Evolutionary conservation across 2,797 vertebrate species (phyloP), one percentile per base, ranked within the genome.

Genomic region (Pipistrellus pygmaeus): DNA sequence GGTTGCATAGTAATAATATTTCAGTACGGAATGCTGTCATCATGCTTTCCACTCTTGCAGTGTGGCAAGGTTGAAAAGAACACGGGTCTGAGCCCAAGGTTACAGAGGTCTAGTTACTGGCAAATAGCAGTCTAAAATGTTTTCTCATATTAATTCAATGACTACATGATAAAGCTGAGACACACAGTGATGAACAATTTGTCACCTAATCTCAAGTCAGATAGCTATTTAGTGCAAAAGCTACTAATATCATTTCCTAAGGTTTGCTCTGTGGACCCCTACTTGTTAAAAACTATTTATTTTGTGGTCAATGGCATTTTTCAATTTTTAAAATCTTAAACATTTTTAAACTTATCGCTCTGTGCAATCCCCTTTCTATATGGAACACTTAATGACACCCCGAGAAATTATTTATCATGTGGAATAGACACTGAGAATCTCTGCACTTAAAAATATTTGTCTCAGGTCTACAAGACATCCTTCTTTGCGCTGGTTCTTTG

Each of bases 221-320:
- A 17, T 41, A 90, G 20, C 23, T 69, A 6, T 10, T 81, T 83
- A 38, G 27, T 77, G 7, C 25, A 48, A 77, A 86, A 66, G n/a
- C 32, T 88, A 38, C 20, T 55, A 75, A 69, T 88, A 80, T 80
- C 5, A 21, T 35, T 93, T 93, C 35, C 69, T 8, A 17, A 90
- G 64, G 9, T 76, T 51, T 71, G 30, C 14, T 86, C 17, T 88
- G 6, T 25, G 20, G 41, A 90, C 46, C 3, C 46, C 15, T 41
- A 30, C 2, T 68, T 77, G 62, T 93, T 92, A 88, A 44, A 91
- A 95, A 73, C 17, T 72, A 81, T 82, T 73, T 72, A 81, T 77
- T 73, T 46, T 20, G 11, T 72, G 35, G 11, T 66, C 27, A 64
- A n/a, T 93, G 80, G 60, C 23, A 66, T 46, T 92, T 89, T 77